Percentiles rank a stretch among this genome's conserved stretches.
These are phyloP conservation scores for Sciurus niger DNA, from an alignment of 2,113 vertebrate species.

Conservation along the genomic window DNA sequence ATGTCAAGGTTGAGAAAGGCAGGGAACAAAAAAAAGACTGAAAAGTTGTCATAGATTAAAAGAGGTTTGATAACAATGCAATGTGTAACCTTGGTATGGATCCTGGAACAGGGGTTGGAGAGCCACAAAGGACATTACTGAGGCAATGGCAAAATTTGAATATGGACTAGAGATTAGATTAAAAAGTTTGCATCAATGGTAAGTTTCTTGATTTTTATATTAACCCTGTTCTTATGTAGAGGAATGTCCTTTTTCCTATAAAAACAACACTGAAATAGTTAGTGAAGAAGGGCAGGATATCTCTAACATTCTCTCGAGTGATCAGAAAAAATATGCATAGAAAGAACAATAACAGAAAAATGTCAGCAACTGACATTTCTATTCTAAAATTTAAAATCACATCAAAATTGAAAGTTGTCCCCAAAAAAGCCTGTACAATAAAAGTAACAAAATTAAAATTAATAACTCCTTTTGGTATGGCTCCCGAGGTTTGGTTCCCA, in stretches of 20 bases:
- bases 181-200: background rate
- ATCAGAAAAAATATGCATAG: background rate
- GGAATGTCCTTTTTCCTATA: slow-evolving; percentile 3
- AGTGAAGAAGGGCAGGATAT: background rate
- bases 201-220: slow-evolving; percentile 11
- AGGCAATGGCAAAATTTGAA: background rate
- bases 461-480: background rate
- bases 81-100: background rate
- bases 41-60: background rate
- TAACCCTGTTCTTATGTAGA: background rate
- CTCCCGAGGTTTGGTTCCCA: background rate
- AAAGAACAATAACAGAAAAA: background rate
- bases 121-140: background rate
- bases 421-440: background rate
- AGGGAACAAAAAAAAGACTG: background rate
- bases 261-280: background rate
- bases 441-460: background rate
- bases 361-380: background rate
- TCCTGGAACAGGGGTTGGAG: background rate
- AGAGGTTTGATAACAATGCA: background rate
- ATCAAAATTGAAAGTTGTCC: background rate
- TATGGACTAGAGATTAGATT: background rate
- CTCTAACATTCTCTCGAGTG: background rate
- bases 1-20: slow-evolving; percentile 30
- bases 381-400: background rate